Evolutionary conservation across 2,113 vertebrate genomes (phyloP).

Genomic region (Piprites chloris): DNA sequence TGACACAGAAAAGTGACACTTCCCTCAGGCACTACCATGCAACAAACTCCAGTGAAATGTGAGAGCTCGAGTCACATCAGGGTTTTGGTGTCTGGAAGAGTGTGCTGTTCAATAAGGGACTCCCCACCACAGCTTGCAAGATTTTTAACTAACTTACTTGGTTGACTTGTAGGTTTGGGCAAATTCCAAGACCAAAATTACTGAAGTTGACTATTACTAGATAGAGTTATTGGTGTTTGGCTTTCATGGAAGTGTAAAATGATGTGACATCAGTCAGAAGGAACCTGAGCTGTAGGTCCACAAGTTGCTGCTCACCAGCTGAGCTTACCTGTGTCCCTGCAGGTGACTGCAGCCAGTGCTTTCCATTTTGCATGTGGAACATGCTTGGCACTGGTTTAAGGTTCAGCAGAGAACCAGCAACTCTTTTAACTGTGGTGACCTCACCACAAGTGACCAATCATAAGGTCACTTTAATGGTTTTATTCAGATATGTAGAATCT

Average conservation of each 20-base stretch:
- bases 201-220: neutral
- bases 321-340: neutral
- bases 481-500: neutral
- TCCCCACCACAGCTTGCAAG: neutral
- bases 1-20: neutral
- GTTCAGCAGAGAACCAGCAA: neutral
- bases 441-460: neutral
- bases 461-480: neutral
- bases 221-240: neutral
- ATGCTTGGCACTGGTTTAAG: neutral
- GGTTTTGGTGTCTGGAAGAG: neutral
- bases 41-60: neutral
- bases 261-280: neutral
- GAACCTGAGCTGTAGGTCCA: neutral
- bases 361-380: fast-evolving
- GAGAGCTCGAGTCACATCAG: neutral
- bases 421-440: neutral
- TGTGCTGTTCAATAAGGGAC: neutral
- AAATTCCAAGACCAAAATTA: neutral
- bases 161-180: neutral
- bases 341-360: neutral
- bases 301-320: neutral
- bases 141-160: neutral
- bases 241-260: neutral
- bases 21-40: neutral